phyloP scores from a whole-genome alignment of 2,888 invertebrate genomes.

The Hoplodrina ambigua region DNA sequence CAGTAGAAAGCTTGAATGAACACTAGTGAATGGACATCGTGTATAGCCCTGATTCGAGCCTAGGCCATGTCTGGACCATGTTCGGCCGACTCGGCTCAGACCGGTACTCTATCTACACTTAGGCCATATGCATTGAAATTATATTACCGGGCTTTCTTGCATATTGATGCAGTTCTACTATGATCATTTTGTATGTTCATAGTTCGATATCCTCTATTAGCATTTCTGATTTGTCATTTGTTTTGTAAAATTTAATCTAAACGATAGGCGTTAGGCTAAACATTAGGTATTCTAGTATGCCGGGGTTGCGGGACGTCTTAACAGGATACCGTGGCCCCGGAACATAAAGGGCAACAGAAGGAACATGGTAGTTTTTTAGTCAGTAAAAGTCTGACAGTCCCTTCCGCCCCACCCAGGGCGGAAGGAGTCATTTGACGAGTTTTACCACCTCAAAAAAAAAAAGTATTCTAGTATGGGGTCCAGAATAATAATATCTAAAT shows the following conservation, averaged over 20 bases:
- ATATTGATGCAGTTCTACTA: slow-evolving; percentile 29
- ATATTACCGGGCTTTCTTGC: slow-evolving; percentile 58
- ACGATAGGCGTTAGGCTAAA: too few species aligned
- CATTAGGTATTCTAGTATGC: too few species aligned
- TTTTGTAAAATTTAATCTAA: background rate
- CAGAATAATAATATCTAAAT: too few species aligned
- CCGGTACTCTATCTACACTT: slow-evolving; percentile 75
- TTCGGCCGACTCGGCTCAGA: slow-evolving; percentile 61
- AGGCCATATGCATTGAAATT: slow-evolving; percentile 58
- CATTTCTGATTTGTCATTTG: slow-evolving; percentile 21
- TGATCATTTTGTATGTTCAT: slow-evolving; percentile 26
- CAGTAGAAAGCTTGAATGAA: slow-evolving; percentile 87
- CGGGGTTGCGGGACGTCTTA: too few species aligned
- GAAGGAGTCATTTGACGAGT: too few species aligned
- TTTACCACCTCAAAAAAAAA: too few species aligned
- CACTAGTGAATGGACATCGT: slow-evolving; percentile 81
- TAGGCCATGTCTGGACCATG: slow-evolving; percentile 66
- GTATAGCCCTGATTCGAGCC: slow-evolving; percentile 64
- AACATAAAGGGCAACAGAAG: too few species aligned
- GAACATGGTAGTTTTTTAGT: too few species aligned
- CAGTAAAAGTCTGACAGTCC: too few species aligned
- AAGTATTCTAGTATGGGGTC: too few species aligned
- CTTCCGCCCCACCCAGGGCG: too few species aligned
- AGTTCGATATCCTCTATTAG: slow-evolving; percentile 15
- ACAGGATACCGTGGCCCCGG: too few species aligned